Evolutionary conservation across 2,113 vertebrate genomes (phyloP).

Genomic region (Mus spicilegus): DNA sequence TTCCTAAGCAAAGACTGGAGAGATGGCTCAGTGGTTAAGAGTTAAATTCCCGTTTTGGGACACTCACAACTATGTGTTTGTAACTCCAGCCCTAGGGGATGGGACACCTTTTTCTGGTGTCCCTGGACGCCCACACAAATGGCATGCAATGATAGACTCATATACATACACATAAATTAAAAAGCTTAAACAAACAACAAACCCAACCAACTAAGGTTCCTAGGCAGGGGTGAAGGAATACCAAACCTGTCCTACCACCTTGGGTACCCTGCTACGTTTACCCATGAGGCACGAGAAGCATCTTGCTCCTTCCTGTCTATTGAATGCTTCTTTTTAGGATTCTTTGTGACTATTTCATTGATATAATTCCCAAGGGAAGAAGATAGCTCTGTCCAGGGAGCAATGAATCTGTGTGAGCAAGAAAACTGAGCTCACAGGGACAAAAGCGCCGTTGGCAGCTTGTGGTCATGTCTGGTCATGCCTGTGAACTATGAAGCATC

Average conservation of each 20-base stretch:
- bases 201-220: not conserved
- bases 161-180: not conserved
- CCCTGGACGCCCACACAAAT: not conserved
- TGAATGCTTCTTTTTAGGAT: conserved; percentile 15
- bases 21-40: not conserved
- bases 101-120: not conserved
- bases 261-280: not conserved
- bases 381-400: not conserved
- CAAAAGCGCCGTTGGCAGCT: not conserved
- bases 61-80: not conserved
- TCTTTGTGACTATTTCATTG: not conserved
- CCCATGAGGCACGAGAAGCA: not conserved
- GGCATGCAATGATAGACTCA: not conserved
- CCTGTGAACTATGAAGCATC: conserved; percentile 37
- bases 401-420: not conserved
- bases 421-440: not conserved
- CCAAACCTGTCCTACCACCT: not conserved
- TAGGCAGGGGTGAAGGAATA: not conserved
- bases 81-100: not conserved
- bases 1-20: conserved; percentile 1
- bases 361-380: not conserved
- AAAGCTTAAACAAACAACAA: not conserved
- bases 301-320: conserved; percentile 14
- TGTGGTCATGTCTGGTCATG: not conserved
- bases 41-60: too few relatives aligned